Evolutionary conservation across 1,140 invertebrate genomes (phyloP), one percentile per base, ranked within the genome.

Genomic region (Drosophila busckii): DNA sequence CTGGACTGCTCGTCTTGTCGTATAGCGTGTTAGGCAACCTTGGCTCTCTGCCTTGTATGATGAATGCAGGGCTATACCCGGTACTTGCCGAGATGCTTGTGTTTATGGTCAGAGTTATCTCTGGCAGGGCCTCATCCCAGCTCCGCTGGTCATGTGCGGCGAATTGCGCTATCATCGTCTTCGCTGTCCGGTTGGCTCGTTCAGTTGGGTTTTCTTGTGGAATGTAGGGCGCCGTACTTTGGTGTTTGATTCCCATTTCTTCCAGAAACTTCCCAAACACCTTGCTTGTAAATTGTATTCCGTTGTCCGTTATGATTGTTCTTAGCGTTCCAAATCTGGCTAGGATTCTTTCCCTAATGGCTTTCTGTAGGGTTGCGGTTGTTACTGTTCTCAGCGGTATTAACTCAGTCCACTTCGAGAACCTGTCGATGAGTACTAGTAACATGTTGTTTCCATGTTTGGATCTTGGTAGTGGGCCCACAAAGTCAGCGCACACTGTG

Each of bases 401-500:
- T 15, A 55, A 12, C 13, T 45, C 31, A 1, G 26, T 9, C 34
- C 40, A 54, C 12, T 54, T 44, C 8, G 40, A 44, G 15, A 54
- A 54, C 2, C 6, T 15, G 34, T 37, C 49, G 1, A 32, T 8
- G n/a, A 42, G 41, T 9, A 53, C 49, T 9, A 41, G 13, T 2
- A 54, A 20, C 16, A 35, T 12, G 2, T 7, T 35, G 7, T 54
- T 31, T 4, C 38, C 40, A 8, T 54, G 50, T 25, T 20, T 54
- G 0, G 35, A 31, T 20, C 35, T 9, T 2, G 46, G 34, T 3
- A 38, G 4, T 22, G 45, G 45, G 3, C 31, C 45, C 31, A 50
- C 32, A 19, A 50, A 26, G 17, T 26, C 31, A n/a, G n/a, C n/a
- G n/a, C n/a, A n/a, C n/a, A n/a, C n/a, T n/a, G n/a, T n/a, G n/a